Evolutionary conservation across 2,888 invertebrate genomes (phyloP), one percentile per base, ranked within the genome.

Genomic region (Agonopterix subpropinquella): DNA sequence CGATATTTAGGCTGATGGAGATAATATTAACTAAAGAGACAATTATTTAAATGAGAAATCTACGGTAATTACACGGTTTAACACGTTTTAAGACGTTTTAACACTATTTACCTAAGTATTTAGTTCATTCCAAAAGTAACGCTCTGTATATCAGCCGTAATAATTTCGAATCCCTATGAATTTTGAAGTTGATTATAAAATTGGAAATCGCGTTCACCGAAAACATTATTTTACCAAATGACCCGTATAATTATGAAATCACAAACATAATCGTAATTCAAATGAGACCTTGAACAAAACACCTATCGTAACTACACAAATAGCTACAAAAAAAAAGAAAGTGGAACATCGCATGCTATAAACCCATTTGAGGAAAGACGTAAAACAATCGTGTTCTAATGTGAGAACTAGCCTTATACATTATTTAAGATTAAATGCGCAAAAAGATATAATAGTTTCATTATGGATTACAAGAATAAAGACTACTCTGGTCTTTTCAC

Each of bases 401-500:
- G 71, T 71, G 73, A 62, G 68, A 72, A 72, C 57, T 57, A 61
- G 58, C 61, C 65, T 64, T 60, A 67, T 68, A 54, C 63, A 61
- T 64, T 58, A 61, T 51, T 53, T 47, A 43, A 42, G 51, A 53
- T 45, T 48, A 11, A 37, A 37, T 37, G 15, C 37, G 45, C 37
- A 36, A 37, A 45, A 36, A 45, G 36, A 11, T n/a, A 11, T 35
- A 15, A 9, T 15, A 43, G 41, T 41, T 43, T 43, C 13, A 43
- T 43, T 43, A 43, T 15, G 9, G 18, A 15, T 15, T 43, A 15
- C n/a, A 10, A 39, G 11, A n/a, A n/a, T 39, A 39, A 39, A 39
- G 10, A 39, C 10, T 39, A 10, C 39, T 28, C 28, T 28, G 28
- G 28, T 28, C 28, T 28, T 28, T 28, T 7, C 28, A 28, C 28